Percentiles rank a stretch among this genome's conserved stretches.
Conservation (phyloP, 2,797 vertebrate species). For the Glossophaga mutica region DNA sequence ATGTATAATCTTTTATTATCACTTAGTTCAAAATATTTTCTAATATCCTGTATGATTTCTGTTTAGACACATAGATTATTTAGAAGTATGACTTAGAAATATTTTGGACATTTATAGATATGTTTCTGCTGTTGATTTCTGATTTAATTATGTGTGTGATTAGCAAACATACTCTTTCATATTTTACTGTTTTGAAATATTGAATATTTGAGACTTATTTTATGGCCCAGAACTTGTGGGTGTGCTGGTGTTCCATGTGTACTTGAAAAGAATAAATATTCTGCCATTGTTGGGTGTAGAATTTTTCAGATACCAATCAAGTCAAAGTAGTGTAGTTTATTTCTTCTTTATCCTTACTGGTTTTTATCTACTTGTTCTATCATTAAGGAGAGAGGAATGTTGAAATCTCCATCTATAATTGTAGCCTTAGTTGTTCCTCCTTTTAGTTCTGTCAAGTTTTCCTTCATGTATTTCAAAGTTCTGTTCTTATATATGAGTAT, state of each 20-base stretch:
- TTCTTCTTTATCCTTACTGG: not conserved
- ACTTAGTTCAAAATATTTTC: not conserved
- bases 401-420: not conserved
- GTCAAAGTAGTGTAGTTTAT: not conserved
- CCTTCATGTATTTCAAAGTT: not conserved
- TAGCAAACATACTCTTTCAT: not conserved
- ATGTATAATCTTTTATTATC: not conserved
- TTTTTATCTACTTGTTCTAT: not conserved
- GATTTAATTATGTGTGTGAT: not conserved
- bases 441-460: not conserved
- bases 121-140: not conserved
- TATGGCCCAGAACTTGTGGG: not conserved
- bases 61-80: not conserved
- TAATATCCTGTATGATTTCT: not conserved
- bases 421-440: not conserved
- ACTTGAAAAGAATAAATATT: not conserved
- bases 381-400: not conserved
- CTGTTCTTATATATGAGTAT: not conserved
- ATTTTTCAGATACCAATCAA: not conserved
- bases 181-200: constrained; percentile 13
- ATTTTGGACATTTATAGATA: not conserved
- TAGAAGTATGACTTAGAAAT: not conserved
- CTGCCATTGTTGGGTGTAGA: not conserved
- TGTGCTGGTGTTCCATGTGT: not conserved
- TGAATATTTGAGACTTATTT: not conserved